phyloP scores from a whole-genome alignment of 2,888 invertebrate genomes.

The Myathropa florea region DNA sequence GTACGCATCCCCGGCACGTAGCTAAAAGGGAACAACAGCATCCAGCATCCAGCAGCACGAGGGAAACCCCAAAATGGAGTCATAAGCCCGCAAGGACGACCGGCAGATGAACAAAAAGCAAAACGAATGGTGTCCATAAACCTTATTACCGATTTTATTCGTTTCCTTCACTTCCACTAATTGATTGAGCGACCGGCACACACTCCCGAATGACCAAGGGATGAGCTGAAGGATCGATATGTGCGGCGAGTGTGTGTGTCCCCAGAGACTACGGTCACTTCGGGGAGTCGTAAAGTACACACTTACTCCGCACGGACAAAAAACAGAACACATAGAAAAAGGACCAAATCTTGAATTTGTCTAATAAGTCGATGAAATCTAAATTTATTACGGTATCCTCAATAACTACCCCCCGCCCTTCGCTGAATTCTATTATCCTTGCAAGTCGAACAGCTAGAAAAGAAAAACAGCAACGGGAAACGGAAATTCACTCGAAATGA shows the following conservation, averaged over 20 bases:
- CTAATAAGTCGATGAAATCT: slow-evolving; percentile 68
- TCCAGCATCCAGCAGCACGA: not conserved
- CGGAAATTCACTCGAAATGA: slow-evolving; percentile 44
- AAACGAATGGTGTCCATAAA: slow-evolving; percentile 44
- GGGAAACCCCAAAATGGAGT: slow-evolving; percentile 17
- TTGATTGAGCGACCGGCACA: slow-evolving; percentile 36
- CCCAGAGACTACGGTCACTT: slow-evolving; percentile 11
- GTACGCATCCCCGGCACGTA: slow-evolving; percentile 40
- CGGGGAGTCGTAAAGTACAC: slow-evolving; percentile 46
- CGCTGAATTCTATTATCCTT: slow-evolving; percentile 49
- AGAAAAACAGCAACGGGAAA: not conserved
- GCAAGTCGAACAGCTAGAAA: not conserved
- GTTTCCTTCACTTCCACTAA: slow-evolving; percentile 37
- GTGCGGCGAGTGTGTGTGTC: not conserved
- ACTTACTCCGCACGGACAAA: slow-evolving; percentile 11
- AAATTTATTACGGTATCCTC: slow-evolving; percentile 64
- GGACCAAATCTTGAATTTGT: slow-evolving; percentile 60
- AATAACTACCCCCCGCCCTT: slow-evolving; percentile 31
- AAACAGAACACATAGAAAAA: slow-evolving; percentile 16
- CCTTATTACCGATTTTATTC: slow-evolving; percentile 51
- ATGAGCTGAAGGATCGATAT: not conserved
- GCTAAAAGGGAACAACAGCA: not conserved
- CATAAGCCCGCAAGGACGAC: slow-evolving; percentile 18
- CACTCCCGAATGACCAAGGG: not conserved
- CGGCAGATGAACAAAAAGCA: slow-evolving; percentile 3